Evolutionary conservation across 2,113 vertebrate genomes (phyloP).

Genomic region (Hucho hucho): DNA sequence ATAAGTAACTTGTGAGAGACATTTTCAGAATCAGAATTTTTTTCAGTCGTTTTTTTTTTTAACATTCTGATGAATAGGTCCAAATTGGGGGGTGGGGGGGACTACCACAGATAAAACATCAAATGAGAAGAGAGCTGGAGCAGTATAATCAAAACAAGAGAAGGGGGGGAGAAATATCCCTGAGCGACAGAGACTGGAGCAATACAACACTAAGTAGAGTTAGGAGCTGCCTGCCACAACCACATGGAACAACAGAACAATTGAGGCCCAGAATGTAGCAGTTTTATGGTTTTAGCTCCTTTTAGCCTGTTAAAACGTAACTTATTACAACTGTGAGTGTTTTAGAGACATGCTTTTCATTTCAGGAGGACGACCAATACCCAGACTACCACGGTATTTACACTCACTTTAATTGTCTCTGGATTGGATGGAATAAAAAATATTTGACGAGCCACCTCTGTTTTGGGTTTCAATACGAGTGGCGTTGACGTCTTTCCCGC

Average conservation of each 20-base stretch:
- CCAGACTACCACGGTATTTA: conserved; percentile 53
- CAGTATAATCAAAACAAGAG: conserved; percentile 41
- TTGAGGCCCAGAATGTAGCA: conserved; percentile 57
- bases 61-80: neutral
- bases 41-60: neutral
- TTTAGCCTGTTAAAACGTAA: conserved; percentile 68
- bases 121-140: conserved; percentile 12
- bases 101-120: neutral
- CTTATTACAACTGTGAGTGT: conserved; percentile 65
- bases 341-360: conserved; percentile 64
- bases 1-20: neutral
- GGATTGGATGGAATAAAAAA: conserved; percentile 56
- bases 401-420: conserved; percentile 64
- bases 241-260: conserved; percentile 67
- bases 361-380: conserved; percentile 51
- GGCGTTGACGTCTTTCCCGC: conserved; percentile 25
- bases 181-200: conserved; percentile 18
- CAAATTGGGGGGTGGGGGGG: neutral
- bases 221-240: conserved; percentile 46
- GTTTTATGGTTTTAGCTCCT: conserved; percentile 68
- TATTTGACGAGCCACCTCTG: conserved; percentile 60
- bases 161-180: conserved; percentile 14
- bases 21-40: neutral
- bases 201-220: conserved; percentile 37
- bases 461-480: conserved; percentile 54